Percentiles rank a stretch among this genome's conserved stretches.
Evolutionary conservation across 1,140 invertebrate genomes (phyloP).

Genomic region (Spodoptera frugiperda): DNA sequence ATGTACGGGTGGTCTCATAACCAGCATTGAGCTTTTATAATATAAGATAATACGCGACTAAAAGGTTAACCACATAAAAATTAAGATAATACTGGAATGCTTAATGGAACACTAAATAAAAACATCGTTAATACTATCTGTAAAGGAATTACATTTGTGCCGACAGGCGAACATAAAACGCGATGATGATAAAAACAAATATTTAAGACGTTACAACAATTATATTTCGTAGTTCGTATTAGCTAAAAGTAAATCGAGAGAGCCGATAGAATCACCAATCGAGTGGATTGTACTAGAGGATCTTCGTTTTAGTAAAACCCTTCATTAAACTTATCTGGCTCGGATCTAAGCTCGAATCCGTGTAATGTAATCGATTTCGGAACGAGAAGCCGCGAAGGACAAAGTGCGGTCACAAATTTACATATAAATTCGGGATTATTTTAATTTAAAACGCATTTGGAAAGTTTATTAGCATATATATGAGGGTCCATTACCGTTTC

Average conservation of each 20-base stretch:
- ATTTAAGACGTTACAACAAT: slow-evolving; percentile 38
- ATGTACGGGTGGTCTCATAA: slow-evolving; percentile 77
- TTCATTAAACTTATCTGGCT: slow-evolving; percentile 82
- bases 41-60: slow-evolving; percentile 66
- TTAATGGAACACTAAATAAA: slow-evolving; percentile 59
- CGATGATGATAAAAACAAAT: slow-evolving; percentile 52
- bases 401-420: slow-evolving; percentile 82
- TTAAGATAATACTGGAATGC: slow-evolving; percentile 72
- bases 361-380: slow-evolving; percentile 84
- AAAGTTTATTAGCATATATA: slow-evolving; percentile 84
- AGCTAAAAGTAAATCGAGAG: slow-evolving; percentile 48
- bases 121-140: slow-evolving; percentile 61
- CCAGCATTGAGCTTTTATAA: slow-evolving; percentile 62
- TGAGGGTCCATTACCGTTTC: slow-evolving; percentile 77
- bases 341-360: slow-evolving; percentile 78
- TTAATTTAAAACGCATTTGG: slow-evolving; percentile 84
- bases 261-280: slow-evolving; percentile 71
- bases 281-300: slow-evolving; percentile 74
- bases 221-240: slow-evolving; percentile 33
- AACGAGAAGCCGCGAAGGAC: slow-evolving; percentile 82
- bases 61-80: slow-evolving; percentile 70
- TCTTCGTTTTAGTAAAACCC: slow-evolving; percentile 77
- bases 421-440: slow-evolving; percentile 85
- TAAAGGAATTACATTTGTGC: slow-evolving; percentile 59
- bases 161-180: slow-evolving; percentile 55